phyloP scores from a whole-genome alignment of 2,797 vertebrate genomes.

The Rhinogobio ventralis region DNA sequence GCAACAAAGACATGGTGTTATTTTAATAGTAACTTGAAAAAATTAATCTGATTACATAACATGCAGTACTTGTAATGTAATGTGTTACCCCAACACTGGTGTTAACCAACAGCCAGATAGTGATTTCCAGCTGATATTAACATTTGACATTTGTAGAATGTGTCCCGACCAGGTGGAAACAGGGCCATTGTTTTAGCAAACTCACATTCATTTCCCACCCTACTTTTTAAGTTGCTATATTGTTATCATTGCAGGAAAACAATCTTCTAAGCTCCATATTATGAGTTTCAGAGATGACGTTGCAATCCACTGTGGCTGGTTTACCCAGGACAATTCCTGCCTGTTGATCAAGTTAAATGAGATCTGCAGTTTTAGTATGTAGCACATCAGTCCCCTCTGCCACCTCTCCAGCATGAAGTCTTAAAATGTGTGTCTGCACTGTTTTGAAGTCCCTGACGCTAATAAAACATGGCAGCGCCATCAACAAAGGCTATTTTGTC shows the following conservation, averaged over 20 bases:
- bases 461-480: slow-evolving; percentile 86
- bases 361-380: slow-evolving; percentile 73
- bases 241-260: neutral
- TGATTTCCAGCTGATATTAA: neutral
- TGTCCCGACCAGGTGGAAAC: neutral
- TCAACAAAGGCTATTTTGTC: slow-evolving; percentile 87
- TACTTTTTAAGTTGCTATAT: neutral
- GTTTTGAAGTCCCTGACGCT: slow-evolving; percentile 80
- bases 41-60: neutral
- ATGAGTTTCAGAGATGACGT: slow-evolving; percentile 24
- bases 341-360: slow-evolving; percentile 67
- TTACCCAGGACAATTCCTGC: slow-evolving; percentile 45
- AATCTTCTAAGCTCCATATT: neutral
- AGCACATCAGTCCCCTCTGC: slow-evolving; percentile 73
- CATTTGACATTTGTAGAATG: neutral
- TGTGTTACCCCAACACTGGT: neutral
- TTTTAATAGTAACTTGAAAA: neutral
- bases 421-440: slow-evolving; percentile 81
- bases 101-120: neutral
- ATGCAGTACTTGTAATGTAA: neutral
- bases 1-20: neutral
- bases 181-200: neutral
- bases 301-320: slow-evolving; percentile 27
- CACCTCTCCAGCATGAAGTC: slow-evolving; percentile 74
- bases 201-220: neutral